These are phyloP conservation scores for Catharus ustulatus DNA, from an alignment of 2,797 vertebrate species.

Conservation along the genomic window DNA sequence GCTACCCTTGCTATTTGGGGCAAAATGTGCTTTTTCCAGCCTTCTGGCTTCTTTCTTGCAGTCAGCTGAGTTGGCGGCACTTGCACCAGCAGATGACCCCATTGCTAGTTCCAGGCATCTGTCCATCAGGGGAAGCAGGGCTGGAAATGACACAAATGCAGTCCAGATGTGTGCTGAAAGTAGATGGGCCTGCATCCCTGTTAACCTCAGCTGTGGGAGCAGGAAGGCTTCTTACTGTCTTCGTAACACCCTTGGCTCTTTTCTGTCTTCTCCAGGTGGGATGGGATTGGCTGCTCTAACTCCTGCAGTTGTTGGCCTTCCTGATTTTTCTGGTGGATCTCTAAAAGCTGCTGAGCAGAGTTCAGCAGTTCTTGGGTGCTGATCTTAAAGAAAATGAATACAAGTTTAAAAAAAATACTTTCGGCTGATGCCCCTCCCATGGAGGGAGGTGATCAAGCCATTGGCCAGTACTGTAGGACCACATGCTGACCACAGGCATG, in stretches of 20 bases:
- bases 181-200: neutral
- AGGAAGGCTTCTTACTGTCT: neutral
- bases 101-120: neutral
- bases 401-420: neutral
- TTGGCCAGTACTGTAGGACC: neutral
- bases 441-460: neutral
- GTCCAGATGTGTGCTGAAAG: neutral
- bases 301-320: neutral
- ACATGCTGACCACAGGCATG: neutral
- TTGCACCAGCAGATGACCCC: neutral
- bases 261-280: neutral
- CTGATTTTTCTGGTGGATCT: neutral
- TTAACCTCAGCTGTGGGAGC: neutral
- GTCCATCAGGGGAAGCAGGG: neutral
- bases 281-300: neutral
- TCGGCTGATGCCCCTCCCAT: neutral
- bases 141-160: neutral
- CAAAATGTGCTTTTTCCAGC: conserved; percentile 10
- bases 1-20: neutral
- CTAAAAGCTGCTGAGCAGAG: neutral
- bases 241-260: accelerated
- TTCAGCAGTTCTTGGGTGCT: neutral
- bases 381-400: neutral
- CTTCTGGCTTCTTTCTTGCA: neutral
- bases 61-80: neutral